Conservation (phyloP, 1,140 invertebrate species). For the Leptopilina clavipes region DNA sequence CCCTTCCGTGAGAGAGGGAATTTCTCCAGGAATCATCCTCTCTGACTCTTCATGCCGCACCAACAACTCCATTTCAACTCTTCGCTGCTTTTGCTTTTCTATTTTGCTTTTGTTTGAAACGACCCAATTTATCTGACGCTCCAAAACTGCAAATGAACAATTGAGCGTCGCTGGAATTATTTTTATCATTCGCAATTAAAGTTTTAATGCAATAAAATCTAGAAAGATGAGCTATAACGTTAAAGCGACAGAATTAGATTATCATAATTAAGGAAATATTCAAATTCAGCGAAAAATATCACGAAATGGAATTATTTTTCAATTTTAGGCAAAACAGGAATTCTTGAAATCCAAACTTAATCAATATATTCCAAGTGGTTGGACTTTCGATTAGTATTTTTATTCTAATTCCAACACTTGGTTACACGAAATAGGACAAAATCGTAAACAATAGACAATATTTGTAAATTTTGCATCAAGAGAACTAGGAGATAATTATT, state of each 20-base stretch:
- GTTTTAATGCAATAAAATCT: not conserved
- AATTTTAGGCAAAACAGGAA: no score
- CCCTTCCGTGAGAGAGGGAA: slow-evolving; percentile 39
- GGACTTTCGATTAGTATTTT: no score
- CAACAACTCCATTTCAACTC: slow-evolving; percentile 37
- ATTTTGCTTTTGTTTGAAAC: slow-evolving; percentile 35
- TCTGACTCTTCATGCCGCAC: slow-evolving; percentile 28
- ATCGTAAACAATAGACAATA: no score
- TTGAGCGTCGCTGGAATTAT: not conserved
- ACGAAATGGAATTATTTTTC: no score
- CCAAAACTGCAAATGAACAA: not conserved
- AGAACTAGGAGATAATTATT: not conserved
- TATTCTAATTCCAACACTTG: no score
- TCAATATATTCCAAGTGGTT: no score
- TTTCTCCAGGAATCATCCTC: slow-evolving; percentile 37
- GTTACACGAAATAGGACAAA: no score
- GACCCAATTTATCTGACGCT: slow-evolving; percentile 36
- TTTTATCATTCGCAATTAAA: slow-evolving; percentile 25
- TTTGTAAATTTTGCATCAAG: not conserved
- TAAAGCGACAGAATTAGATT: no score
- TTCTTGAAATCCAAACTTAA: no score
- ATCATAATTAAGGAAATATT: no score
- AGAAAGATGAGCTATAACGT: no score
- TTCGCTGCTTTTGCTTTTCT: slow-evolving; percentile 38
- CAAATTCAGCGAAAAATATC: no score